These are phyloP conservation scores for Albula glossodonta DNA, from an alignment of 2,113 vertebrate species.

Conservation along the genomic window DNA sequence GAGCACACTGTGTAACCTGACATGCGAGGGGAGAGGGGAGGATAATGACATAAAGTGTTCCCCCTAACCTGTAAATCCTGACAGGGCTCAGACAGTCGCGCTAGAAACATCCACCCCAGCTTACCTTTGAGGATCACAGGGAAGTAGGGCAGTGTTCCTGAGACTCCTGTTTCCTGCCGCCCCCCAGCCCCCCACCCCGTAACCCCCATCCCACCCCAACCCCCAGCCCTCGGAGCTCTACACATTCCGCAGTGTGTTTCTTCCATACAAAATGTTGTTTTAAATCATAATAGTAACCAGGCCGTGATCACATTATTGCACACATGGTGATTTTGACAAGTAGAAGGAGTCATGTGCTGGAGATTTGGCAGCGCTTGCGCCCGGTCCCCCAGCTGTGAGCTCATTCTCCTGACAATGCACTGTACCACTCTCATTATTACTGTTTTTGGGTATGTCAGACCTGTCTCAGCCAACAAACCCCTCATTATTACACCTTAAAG, in stretches of 20 bases:
- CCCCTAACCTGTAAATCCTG: slow-evolving; percentile 61
- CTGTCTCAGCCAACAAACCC: neutral
- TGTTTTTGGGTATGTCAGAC: slow-evolving; percentile 25
- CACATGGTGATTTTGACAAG: slow-evolving; percentile 94
- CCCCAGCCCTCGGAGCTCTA: slow-evolving; percentile 39
- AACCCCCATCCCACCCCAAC: slow-evolving; percentile 31
- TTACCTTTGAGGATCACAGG: slow-evolving; percentile 42
- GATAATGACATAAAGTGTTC: slow-evolving; percentile 55
- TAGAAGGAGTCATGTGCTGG: slow-evolving; percentile 91
- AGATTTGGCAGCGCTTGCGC: slow-evolving; percentile 86
- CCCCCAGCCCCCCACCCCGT: slow-evolving; percentile 29
- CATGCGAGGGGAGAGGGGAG: slow-evolving; percentile 39
- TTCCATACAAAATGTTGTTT: slow-evolving; percentile 93
- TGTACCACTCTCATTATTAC: slow-evolving; percentile 28
- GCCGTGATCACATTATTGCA: slow-evolving; percentile 97
- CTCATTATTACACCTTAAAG: neutral
- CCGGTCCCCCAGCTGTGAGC: slow-evolving; percentile 93
- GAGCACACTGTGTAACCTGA: slow-evolving; percentile 70
- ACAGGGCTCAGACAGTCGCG: slow-evolving; percentile 62
- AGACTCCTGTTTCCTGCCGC: slow-evolving; percentile 57
- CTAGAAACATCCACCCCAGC: slow-evolving; percentile 48
- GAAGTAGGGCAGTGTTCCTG: slow-evolving; percentile 33
- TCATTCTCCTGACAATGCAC: slow-evolving; percentile 79
- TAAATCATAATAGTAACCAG: slow-evolving; percentile 98
- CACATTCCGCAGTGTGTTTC: slow-evolving; percentile 82